Base-by-base conservation (phyloP, 1,140 invertebrate species). In the Pogonomyrmex barbatus region DNA sequence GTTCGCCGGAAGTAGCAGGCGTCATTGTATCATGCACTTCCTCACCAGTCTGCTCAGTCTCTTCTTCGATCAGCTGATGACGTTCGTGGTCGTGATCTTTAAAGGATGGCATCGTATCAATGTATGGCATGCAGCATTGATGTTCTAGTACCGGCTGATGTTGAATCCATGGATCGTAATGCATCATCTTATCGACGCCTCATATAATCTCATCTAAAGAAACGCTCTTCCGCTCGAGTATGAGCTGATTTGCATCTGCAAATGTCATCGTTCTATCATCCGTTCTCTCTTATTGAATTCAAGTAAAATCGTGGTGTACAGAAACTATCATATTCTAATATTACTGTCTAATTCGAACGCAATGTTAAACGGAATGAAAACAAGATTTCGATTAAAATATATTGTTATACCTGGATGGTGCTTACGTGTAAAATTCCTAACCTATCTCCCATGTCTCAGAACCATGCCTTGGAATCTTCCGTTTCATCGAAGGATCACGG, bases 11-110 rank as follows among this genome's bases (percentile, higher is more conserved):
- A 4, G 94, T 94, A 17, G 94, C 94, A 3, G 94, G 93, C 2
- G 94, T 94, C 86, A 93, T 93, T n/a, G 93, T 94, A 47, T 95
- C 94, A 0, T 94, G 92, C 1, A 91, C 93, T 45, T 94, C 94
- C 45, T 94, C 93, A 1, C 85, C 89, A 3, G 85, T 90, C 54
- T 94, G 94, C n/a, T 95, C 94, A 14, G 87, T 92, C 6, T 94
- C 93, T 58, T 94, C 94, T 56, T 95, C 94, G 0, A 30, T 52
- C 12, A 89, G n/a, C 6, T 76, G 85, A 33, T 87, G 87, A 8
- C 87, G 88, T 9, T 92, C 91, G 4, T 93, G 92, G 52, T 79
- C 47, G 12, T 39, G 62, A 67, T 54, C 4, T 33, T 92, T 91
- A 68, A 91, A 94, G 0, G 84, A 56, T 62, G 92, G 91, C 33